Conservation (phyloP, 2,113 vertebrate species). For the Carassius auratus region DNA sequence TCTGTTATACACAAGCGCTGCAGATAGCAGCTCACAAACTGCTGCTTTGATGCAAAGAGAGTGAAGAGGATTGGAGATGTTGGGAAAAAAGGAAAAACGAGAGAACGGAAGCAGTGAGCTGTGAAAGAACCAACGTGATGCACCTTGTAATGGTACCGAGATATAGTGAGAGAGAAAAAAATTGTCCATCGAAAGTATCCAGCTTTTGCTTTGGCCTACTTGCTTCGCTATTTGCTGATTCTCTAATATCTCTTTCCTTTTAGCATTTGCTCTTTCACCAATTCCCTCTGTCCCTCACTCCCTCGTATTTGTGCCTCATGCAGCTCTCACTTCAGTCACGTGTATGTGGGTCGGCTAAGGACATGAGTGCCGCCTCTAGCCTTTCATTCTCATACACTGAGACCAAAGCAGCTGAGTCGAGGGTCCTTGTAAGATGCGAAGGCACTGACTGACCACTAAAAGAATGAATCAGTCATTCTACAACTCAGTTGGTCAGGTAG, state of each 20-base stretch:
- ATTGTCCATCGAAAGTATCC: slow-evolving; percentile 24
- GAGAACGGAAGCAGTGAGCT: slow-evolving; percentile 42
- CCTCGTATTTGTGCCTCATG: not conserved
- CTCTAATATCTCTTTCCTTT: not conserved
- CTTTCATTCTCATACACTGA: not conserved
- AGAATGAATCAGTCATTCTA: not conserved
- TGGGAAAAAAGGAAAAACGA: not conserved
- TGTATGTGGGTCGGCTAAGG: slow-evolving; percentile 26
- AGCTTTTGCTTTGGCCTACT: not conserved
- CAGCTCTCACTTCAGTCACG: slow-evolving; percentile 28
- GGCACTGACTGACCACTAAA: not conserved
- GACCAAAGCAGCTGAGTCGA: not conserved
- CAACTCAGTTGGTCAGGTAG: no score
- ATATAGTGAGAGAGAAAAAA: slow-evolving; percentile 17
- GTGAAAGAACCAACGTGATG: slow-evolving; percentile 49
- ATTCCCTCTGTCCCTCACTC: not conserved
- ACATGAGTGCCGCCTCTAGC: not conserved
- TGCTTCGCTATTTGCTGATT: not conserved
- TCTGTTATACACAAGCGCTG: slow-evolving; percentile 18
- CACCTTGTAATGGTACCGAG: slow-evolving; percentile 46
- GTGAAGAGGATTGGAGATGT: not conserved
- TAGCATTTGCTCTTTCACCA: slow-evolving; percentile 23
- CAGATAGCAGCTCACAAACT: not conserved
- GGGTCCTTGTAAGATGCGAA: not conserved
- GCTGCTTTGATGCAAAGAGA: not conserved